phyloP scores from a whole-genome alignment of 2,888 invertebrate species.

The Sinentomon sp. region DNA sequence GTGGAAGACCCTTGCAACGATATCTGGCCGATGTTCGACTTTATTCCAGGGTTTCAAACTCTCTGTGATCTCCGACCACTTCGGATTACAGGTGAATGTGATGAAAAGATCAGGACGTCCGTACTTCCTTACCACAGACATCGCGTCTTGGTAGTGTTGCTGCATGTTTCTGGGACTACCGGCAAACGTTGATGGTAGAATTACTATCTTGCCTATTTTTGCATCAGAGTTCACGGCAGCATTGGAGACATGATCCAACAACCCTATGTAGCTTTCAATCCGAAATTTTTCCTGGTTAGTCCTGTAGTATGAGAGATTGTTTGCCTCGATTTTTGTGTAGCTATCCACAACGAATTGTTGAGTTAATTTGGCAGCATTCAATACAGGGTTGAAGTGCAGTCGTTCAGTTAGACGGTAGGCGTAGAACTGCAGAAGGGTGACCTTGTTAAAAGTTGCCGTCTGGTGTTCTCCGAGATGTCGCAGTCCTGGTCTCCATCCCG shows the following conservation, averaged over 20 bases:
- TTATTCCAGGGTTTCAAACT: slow-evolving; percentile 18
- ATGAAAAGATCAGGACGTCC: slow-evolving; percentile 21
- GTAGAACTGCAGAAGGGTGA: slow-evolving; percentile 12
- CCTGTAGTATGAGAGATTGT: slow-evolving; percentile 14
- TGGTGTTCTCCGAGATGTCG: too few species aligned
- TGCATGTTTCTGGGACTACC: slow-evolving; percentile 19
- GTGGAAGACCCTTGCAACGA: slow-evolving; percentile 18
- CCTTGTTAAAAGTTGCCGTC: neutral
- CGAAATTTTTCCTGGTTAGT: slow-evolving; percentile 16
- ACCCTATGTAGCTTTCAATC: slow-evolving; percentile 15
- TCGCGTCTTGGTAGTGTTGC: slow-evolving; percentile 21
- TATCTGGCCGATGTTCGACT: slow-evolving; percentile 18
- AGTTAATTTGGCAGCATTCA: slow-evolving; percentile 14
- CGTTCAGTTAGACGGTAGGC: slow-evolving; percentile 10
- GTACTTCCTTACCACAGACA: slow-evolving; percentile 20
- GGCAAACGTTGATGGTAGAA: slow-evolving; percentile 18
- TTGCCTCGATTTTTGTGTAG: slow-evolving; percentile 17
- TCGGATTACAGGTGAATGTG: slow-evolving; percentile 22
- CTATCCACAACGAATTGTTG: slow-evolving; percentile 18
- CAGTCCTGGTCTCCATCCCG: too few species aligned
- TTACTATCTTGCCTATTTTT: slow-evolving; percentile 16
- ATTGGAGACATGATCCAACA: slow-evolving; percentile 13
- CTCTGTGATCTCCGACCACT: slow-evolving; percentile 19
- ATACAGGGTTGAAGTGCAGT: slow-evolving; percentile 16
- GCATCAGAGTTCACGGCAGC: too few species aligned